Percentiles rank a stretch among this genome's conserved stretches.
Evolutionary conservation across 2,888 invertebrate genomes (phyloP).

Genomic region (Luperina nickerlii): DNA sequence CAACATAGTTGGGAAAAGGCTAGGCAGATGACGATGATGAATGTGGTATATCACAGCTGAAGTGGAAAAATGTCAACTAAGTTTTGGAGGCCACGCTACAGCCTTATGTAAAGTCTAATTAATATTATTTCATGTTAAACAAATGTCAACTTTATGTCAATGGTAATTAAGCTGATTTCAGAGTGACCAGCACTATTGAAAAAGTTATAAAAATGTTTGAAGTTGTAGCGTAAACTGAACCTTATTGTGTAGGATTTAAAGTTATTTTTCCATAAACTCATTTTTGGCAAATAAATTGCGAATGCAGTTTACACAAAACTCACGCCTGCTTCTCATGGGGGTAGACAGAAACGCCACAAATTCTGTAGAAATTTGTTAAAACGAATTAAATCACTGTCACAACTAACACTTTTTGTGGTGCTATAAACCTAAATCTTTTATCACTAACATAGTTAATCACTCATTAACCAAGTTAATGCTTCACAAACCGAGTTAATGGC

Average conservation of each 20-base stretch:
- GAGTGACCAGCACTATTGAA: too few species aligned
- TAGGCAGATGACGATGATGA: too few species aligned
- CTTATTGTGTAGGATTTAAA: too few species aligned
- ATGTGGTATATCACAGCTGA: neutral
- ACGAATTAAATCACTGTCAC: conserved; percentile 6
- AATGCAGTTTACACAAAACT: neutral
- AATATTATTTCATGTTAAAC: too few species aligned
- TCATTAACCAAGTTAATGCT: neutral
- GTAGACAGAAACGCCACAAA: neutral
- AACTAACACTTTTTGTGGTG: neutral
- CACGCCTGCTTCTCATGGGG: neutral
- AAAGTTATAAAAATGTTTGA: too few species aligned
- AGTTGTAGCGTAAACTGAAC: too few species aligned
- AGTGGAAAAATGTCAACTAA: neutral
- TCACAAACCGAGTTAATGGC: neutral
- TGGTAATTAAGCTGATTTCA: too few species aligned
- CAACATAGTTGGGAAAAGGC: too few species aligned
- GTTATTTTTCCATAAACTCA: too few species aligned
- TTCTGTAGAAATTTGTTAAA: neutral
- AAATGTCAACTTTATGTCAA: too few species aligned
- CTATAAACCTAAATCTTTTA: conserved; percentile 3
- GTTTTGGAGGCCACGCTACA: neutral
- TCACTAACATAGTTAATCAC: conserved; percentile 18
- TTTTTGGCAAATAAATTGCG: too few species aligned
- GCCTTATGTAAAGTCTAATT: neutral